These are phyloP conservation scores for Galeopterus variegatus DNA, from an alignment of 2,113 vertebrate genomes.

Conservation along the genomic window DNA sequence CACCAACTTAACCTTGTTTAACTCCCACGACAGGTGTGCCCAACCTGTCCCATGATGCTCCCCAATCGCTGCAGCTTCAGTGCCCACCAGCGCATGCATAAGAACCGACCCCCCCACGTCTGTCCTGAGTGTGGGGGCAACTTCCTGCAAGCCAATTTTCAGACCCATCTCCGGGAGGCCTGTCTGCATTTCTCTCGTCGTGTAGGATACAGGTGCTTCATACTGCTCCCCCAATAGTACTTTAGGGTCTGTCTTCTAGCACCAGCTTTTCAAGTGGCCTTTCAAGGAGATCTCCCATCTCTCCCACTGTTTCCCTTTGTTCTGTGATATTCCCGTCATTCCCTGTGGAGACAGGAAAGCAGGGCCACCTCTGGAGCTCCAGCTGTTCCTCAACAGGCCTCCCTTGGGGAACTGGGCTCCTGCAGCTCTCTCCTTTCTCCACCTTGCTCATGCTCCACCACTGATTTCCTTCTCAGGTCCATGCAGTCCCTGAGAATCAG, in stretches of 20 bases:
- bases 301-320: neutral
- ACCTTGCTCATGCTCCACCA: neutral
- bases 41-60: conserved; percentile 95
- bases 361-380: neutral
- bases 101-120: conserved; percentile 92
- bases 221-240: neutral
- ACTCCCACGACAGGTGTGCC: conserved; percentile 90
- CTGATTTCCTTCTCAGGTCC: neutral
- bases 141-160: conserved; percentile 90
- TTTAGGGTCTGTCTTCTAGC: neutral
- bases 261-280: neutral
- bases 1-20: neutral
- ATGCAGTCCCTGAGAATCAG: neutral
- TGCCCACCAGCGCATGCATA: conserved; percentile 96
- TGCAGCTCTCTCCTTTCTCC: no score
- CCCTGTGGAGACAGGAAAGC: rapidly evolving
- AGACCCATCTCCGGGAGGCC: conserved; percentile 92
- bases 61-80: conserved; percentile 94
- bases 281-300: rapidly evolving
- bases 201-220: conserved; percentile 95
- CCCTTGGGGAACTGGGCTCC: neutral
- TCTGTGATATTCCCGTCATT: rapidly evolving
- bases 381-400: neutral
- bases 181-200: conserved; percentile 96
- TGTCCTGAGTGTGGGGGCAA: conserved; percentile 96